These are phyloP conservation scores for Catharus bicknelli DNA, from an alignment of 2,113 vertebrate species.

Conservation along the genomic window DNA sequence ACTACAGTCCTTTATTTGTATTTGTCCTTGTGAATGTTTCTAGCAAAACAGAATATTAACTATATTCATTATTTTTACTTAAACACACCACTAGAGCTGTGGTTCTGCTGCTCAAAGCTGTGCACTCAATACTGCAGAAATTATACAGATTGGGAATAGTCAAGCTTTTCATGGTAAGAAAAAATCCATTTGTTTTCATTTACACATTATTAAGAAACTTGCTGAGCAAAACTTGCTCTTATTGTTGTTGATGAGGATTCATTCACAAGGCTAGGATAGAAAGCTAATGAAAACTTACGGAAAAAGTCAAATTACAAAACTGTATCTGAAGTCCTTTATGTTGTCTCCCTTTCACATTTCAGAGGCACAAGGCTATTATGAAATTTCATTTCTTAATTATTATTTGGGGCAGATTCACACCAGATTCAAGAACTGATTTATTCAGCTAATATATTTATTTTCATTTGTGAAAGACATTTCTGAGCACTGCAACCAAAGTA, in stretches of 20 bases:
- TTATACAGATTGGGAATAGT: neutral
- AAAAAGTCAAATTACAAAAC: neutral
- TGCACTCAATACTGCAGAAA: neutral
- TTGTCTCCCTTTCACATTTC: neutral
- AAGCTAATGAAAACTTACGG: neutral
- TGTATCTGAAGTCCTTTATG: neutral
- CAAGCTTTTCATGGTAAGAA: neutral
- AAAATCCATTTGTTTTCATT: constrained; percentile 1
- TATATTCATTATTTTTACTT: neutral
- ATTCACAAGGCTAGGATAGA: neutral
- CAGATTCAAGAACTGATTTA: neutral
- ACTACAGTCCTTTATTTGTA: neutral
- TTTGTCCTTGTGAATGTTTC: neutral
- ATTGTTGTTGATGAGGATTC: neutral
- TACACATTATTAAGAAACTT: constrained; percentile 19
- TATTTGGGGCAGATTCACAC: neutral
- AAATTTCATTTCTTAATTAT: neutral
- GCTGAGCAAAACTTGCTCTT: constrained; percentile 13
- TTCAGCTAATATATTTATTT: neutral
- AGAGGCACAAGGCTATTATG: neutral
- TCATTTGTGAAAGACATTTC: neutral
- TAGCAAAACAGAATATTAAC: neutral
- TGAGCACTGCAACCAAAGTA: neutral
- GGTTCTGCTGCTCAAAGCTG: neutral
- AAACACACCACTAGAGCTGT: neutral